Percentiles rank a stretch among this genome's conserved stretches.
phyloP scores from a whole-genome alignment of 2,797 vertebrate genomes.

The Steatocranus sp. region DNA sequence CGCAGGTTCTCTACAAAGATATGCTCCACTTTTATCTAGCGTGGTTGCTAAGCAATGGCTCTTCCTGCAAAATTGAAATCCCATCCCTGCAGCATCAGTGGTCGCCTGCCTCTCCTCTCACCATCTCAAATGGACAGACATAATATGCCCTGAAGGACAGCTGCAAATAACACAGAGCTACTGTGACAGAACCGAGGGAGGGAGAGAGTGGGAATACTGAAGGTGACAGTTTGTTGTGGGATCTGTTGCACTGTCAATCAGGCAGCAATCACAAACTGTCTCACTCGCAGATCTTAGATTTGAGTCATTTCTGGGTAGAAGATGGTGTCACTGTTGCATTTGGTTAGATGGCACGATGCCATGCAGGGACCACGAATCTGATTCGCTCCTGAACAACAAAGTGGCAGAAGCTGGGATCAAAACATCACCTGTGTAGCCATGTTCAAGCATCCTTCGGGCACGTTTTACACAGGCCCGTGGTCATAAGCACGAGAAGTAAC shows the following conservation, averaged over 20 bases:
- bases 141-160: conserved; percentile 24
- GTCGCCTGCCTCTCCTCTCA: conserved; percentile 26
- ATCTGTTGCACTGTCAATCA: neutral
- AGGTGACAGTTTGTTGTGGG: neutral
- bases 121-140: conserved; percentile 29
- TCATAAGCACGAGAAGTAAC: neutral
- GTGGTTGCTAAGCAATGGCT: conserved; percentile 77
- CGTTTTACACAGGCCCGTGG: neutral
- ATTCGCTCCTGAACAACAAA: neutral
- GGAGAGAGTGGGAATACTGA: neutral
- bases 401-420: conserved; percentile 6
- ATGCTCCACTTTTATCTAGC: conserved; percentile 56
- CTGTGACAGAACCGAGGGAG: neutral
- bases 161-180: conserved; percentile 30
- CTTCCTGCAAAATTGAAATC: conserved; percentile 64
- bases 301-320: neutral
- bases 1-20: conserved; percentile 39
- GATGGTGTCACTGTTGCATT: neutral
- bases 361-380: neutral
- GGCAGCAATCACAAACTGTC: neutral
- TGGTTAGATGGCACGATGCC: neutral
- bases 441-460: neutral
- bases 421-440: conserved; percentile 20
- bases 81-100: conserved; percentile 51
- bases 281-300: neutral